Evolutionary conservation across 2,888 invertebrate species (phyloP), one percentile per base, ranked within the genome.

Genomic region (Lathronympha strigana): DNA sequence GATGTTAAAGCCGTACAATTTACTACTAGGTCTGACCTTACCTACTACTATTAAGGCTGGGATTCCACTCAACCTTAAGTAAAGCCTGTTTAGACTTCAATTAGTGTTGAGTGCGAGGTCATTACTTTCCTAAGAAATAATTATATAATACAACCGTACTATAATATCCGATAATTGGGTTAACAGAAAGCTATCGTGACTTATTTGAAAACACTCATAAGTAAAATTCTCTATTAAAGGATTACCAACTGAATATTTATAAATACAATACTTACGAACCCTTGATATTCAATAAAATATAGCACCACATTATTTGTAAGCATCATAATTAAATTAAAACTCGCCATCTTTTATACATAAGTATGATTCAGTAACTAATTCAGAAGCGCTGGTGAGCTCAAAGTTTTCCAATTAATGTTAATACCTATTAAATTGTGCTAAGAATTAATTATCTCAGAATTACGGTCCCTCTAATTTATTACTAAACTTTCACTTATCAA

Each of bases 341-440:
- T 45, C 31, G 6, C 50, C 64, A 60, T 66, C 53, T 60, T 64
- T 58, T 68, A 63, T 61, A 60, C 67, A 57, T 68, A 68, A 67
- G 61, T 64, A 69, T 70, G 68, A 68, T 69, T 69, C 69, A 66
- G 68, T 71, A 71, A 68, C 66, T 62, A 67, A 62, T 62, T 63
- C 62, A 63, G 66, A 64, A 61, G 60, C 55, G 62, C 57, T 74
- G 75, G 77, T 78, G 78, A 77, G 78, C 77, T 79, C 76, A 78
- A 88, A 90, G 82, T 90, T 90, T 87, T 87, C 87, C 88, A 90
- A 90, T 90, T 90, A 89, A 87, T 86, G 87, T 86, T 89, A 82
- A 86, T 88, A 88, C 88, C 88, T 88, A 90, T 90, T 90, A 90
- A 87, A 82, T 88, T 86, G 84, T 82, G 84, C 85, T 88, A 88